A percentile compares a stretch with the other conserved stretches of the same genome.
phyloP scores from a whole-genome alignment of 1,140 invertebrate species.

The Littorina saxatilis region DNA sequence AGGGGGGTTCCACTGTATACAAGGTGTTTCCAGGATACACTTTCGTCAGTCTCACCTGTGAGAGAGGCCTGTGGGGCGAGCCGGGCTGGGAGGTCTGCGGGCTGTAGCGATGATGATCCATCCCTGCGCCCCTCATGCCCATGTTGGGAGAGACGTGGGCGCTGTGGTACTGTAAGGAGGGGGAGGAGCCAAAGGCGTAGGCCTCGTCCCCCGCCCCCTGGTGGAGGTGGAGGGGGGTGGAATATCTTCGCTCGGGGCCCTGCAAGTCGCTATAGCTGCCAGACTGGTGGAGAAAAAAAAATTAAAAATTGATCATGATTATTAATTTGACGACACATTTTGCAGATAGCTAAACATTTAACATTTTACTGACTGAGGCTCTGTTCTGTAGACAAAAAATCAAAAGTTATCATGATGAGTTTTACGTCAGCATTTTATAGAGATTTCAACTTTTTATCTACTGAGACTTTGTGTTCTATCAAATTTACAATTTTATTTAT shows the following conservation, averaged over 20 bases:
- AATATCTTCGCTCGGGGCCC: conserved; percentile 57
- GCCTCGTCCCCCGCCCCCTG: conserved; percentile 47
- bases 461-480: too few relatives aligned
- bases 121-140: conserved; percentile 17
- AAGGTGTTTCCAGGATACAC: too few relatives aligned
- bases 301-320: neutral
- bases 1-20: too few relatives aligned
- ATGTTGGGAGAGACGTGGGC: conserved; percentile 43
- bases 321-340: too few relatives aligned
- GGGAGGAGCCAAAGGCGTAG: conserved; percentile 43
- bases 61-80: conserved; percentile 10
- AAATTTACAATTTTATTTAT: too few relatives aligned
- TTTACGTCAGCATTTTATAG: too few relatives aligned
- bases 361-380: too few relatives aligned
- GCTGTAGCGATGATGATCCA: neutral
- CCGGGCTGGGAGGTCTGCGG: conserved; percentile 11
- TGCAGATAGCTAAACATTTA: too few relatives aligned
- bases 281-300: conserved; percentile 45
- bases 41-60: conserved; percentile 26
- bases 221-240: conserved; percentile 51
- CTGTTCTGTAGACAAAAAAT: too few relatives aligned
- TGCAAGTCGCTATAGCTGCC: conserved; percentile 57
- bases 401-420: too few relatives aligned
- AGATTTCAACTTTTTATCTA: too few relatives aligned
- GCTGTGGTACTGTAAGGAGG: conserved; percentile 37